Percentiles rank a stretch among this genome's conserved stretches.
These are phyloP conservation scores for Pandemis heparana DNA, from an alignment of 2,888 invertebrate genomes.

Conservation along the genomic window DNA sequence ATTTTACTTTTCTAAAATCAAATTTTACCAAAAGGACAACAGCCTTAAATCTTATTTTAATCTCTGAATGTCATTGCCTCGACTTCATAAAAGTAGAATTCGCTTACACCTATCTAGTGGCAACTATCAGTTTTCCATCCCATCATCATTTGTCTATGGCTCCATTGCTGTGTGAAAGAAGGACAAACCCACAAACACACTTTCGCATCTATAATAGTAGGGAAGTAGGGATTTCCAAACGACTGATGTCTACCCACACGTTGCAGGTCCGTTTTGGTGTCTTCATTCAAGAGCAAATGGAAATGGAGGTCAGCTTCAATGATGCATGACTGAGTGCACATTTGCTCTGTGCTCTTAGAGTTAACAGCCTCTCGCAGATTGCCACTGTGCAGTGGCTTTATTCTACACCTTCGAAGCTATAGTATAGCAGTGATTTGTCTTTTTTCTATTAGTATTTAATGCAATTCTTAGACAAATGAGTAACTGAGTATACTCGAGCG, in stretches of 20 bases:
- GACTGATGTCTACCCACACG: background rate
- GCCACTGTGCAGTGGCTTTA: constrained; percentile 3
- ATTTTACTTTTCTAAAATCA: too few relatives aligned
- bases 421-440: background rate
- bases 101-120: background rate
- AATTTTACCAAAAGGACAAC: background rate
- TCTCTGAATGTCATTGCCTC: too few relatives aligned
- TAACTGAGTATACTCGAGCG: too few relatives aligned
- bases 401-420: background rate
- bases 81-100: too few relatives aligned
- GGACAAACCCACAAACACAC: background rate
- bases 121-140: background rate
- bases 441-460: too few relatives aligned
- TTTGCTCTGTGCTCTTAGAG: constrained; percentile 17
- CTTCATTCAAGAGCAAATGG: constrained; percentile 14
- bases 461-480: too few relatives aligned
- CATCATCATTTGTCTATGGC: background rate
- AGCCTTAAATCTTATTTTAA: background rate
- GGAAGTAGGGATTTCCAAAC: background rate
- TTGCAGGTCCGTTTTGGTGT: background rate
- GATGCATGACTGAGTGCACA: constrained; percentile 26
- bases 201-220: background rate
- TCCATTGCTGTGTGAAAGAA: background rate
- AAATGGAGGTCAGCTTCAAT: constrained; percentile 19
- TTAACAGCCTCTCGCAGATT: constrained; percentile 24